phyloP scores from a whole-genome alignment of 2,113 vertebrate species.

The Beaufortia kweichowensis region DNA sequence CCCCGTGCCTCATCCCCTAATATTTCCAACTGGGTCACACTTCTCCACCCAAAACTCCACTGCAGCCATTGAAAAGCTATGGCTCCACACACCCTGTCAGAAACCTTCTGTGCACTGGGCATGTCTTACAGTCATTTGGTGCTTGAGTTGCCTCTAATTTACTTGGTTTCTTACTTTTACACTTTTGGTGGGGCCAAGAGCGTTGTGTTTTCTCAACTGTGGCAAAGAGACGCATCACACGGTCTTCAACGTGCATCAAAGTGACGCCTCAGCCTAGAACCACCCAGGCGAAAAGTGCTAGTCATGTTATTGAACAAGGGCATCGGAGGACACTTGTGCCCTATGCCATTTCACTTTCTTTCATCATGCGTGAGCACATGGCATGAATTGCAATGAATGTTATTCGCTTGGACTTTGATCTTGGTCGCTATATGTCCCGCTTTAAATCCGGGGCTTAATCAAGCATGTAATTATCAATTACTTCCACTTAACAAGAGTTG shows the following conservation, averaged over 20 bases:
- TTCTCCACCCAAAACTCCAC: conserved; percentile 40
- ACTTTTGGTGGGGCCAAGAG: conserved; percentile 11
- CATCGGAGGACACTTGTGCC: conserved; percentile 4
- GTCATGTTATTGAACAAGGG: background rate
- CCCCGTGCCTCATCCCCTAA: conserved; percentile 43
- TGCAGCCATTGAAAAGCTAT: conserved; percentile 40
- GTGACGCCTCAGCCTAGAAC: conserved; percentile 45
- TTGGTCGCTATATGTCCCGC: conserved; percentile 41
- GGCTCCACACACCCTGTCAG: background rate
- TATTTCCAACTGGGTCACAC: conserved; percentile 42
- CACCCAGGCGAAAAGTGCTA: conserved; percentile 8
- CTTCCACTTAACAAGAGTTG: conserved; percentile 53
- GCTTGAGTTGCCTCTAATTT: conserved; percentile 17
- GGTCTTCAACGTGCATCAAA: conserved; percentile 57
- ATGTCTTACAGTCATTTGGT: background rate
- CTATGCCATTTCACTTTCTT: conserved; percentile 39
- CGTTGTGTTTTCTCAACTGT: background rate
- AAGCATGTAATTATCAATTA: conserved; percentile 61
- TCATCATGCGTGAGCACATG: conserved; percentile 33
- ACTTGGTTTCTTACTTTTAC: conserved; percentile 3
- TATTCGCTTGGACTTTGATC: background rate
- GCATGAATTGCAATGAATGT: conserved; percentile 18
- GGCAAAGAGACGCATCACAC: conserved; percentile 17
- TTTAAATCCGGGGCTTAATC: conserved; percentile 57
- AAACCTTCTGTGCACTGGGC: background rate